Conservation (phyloP, 2,797 vertebrate species). For the Clarias pachynema region DNA sequence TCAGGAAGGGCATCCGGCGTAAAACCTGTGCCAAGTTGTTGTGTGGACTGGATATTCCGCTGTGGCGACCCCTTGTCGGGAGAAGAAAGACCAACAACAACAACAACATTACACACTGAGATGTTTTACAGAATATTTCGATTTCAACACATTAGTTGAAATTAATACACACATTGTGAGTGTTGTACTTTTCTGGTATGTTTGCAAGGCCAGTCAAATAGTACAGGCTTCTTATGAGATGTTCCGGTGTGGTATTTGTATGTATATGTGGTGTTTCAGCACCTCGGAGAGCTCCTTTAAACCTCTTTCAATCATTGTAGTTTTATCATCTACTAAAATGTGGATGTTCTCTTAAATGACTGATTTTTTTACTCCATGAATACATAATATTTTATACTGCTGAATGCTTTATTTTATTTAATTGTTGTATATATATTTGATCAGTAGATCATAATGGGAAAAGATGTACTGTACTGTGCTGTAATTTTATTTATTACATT, state of each 20-base stretch:
- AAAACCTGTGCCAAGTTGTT: too few species aligned
- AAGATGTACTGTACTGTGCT: not conserved
- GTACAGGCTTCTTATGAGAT: not conserved
- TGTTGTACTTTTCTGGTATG: too few species aligned
- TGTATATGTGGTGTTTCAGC: slow-evolving; percentile 33
- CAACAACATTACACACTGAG: too few species aligned
- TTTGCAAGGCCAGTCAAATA: too few species aligned
- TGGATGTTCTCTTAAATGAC: not conserved
- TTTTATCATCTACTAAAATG: not conserved
- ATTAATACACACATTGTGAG: too few species aligned
- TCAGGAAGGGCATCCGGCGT: too few species aligned
- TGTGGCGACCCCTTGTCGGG: too few species aligned
- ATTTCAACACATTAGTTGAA: too few species aligned
- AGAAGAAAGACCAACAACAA: too few species aligned
- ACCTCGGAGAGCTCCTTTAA: slow-evolving; percentile 53
- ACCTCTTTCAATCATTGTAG: not conserved
- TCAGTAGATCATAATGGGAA: not conserved
- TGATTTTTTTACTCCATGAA: not conserved
- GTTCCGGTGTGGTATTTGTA: not conserved
- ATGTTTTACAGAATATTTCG: too few species aligned
- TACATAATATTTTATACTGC: not conserved
- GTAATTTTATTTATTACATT: not conserved
- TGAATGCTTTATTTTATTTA: not conserved
- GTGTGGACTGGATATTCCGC: too few species aligned
- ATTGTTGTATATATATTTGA: not conserved